phyloP scores from a whole-genome alignment of 2,888 invertebrate genomes.

The Drosophila anceps region DNA sequence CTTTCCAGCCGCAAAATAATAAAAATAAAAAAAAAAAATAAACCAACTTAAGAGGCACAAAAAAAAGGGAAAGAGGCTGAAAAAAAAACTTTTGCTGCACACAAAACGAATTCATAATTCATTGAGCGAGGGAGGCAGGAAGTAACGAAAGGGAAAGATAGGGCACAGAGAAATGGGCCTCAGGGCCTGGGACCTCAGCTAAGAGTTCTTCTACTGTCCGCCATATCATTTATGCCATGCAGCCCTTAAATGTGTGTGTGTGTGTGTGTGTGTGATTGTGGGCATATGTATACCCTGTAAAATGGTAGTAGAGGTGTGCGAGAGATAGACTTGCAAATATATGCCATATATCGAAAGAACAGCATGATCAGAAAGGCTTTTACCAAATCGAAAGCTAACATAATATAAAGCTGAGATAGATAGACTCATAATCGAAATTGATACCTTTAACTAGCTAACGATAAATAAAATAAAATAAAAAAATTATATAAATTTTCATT shows the following conservation, averaged over 20 bases:
- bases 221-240: conserved; percentile 64
- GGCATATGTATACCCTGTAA: conserved; percentile 23
- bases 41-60: conserved; percentile 28
- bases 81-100: conserved; percentile 47
- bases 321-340: background rate
- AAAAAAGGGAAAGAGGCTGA: conserved; percentile 6
- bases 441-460: background rate
- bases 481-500: background rate
- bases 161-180: conserved; percentile 18
- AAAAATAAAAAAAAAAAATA: conserved; percentile 35
- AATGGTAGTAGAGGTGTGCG: background rate
- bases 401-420: background rate
- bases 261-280: background rate
- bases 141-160: background rate
- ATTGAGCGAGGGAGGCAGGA: conserved; percentile 59
- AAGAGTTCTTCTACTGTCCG: conserved; percentile 31
- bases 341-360: background rate
- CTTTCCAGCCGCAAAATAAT: conserved; percentile 69
- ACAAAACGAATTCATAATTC: conserved; percentile 75
- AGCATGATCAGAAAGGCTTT: background rate
- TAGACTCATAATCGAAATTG: background rate
- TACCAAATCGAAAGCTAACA: too few relatives aligned
- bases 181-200: conserved; percentile 29
- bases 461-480: background rate
- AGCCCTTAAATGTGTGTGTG: conserved; percentile 14